Conservation (phyloP, 2,113 vertebrate species). For the Pogona vitticeps region DNA sequence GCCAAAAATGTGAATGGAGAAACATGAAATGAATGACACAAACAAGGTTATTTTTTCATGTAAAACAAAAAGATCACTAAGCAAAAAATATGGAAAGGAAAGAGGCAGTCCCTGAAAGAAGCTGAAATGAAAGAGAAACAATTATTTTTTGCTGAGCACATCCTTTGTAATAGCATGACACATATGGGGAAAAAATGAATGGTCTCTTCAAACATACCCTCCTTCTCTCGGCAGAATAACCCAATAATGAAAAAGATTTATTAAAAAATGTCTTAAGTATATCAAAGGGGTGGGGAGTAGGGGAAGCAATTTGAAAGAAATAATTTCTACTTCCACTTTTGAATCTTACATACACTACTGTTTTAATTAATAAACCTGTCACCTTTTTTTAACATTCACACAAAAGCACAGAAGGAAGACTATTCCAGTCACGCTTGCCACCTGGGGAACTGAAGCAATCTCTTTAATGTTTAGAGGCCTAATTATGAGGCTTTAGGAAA, state of each 20-base stretch:
- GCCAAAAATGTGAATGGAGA: no score
- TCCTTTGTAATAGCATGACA: no score
- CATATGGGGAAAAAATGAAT: background rate
- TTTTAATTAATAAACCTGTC: constrained; percentile 62
- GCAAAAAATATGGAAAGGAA: no score
- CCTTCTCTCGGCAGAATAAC: background rate
- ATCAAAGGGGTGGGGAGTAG: no score
- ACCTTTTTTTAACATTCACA: constrained; percentile 32
- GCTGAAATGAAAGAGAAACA: no score
- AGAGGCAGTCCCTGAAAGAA: no score
- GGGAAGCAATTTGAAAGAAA: background rate
- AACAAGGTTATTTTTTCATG: no score
- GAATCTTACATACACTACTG: constrained; percentile 18
- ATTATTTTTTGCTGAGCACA: no score
- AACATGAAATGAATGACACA: no score
- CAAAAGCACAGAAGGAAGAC: constrained; percentile 39
- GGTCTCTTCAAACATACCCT: background rate
- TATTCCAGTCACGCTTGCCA: constrained; percentile 25
- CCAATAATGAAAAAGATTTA: constrained; percentile 29
- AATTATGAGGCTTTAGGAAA: constrained; percentile 42
- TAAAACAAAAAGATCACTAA: no score
- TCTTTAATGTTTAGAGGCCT: constrained; percentile 23
- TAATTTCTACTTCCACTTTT: constrained; percentile 48
- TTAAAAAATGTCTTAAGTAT: constrained; percentile 39
- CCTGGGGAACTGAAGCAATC: constrained; percentile 45